A percentile compares a stretch with the other conserved stretches of the same genome.
Conservation (phyloP, 2,888 invertebrate genomes). For the Teleiodes luculella region DNA sequence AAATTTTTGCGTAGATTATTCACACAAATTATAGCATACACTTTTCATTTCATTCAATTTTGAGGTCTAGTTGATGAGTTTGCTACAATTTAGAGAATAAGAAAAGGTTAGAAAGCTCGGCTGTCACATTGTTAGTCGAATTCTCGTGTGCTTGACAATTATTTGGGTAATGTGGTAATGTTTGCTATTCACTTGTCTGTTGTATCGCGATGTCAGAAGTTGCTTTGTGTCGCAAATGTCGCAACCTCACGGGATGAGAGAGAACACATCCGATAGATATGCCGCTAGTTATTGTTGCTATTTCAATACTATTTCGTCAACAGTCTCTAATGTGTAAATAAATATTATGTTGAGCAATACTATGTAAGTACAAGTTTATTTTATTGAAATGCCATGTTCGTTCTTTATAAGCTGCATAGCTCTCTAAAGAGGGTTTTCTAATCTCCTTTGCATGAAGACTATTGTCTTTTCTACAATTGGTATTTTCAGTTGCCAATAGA, state of each 20-base stretch:
- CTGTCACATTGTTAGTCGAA: constrained; percentile 52
- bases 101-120: constrained; percentile 39
- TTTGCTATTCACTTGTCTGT: constrained; percentile 51
- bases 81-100: constrained; percentile 19
- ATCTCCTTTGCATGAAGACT: too few relatives aligned
- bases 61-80: constrained; percentile 15
- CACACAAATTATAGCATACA: constrained; percentile 6
- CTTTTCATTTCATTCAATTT: constrained; percentile 6
- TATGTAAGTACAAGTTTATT: too few relatives aligned
- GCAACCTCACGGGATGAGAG: constrained; percentile 9
- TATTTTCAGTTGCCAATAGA: too few relatives aligned
- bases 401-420: too few relatives aligned
- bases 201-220: constrained; percentile 36
- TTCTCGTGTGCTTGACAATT: constrained; percentile 40
- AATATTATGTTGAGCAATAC: neutral
- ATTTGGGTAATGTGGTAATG: constrained; percentile 45
- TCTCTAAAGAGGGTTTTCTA: too few relatives aligned
- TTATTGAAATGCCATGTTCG: too few relatives aligned
- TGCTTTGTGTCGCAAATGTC: neutral
- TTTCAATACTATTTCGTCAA: constrained; percentile 11
- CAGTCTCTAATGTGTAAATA: too few relatives aligned
- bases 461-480: too few relatives aligned
- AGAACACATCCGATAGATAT: constrained; percentile 10
- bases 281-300: constrained; percentile 14
- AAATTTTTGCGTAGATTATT: constrained; percentile 11